A percentile compares a stretch with the other conserved stretches of the same genome.
Conservation (phyloP, 37 sponge, comb jelly and placozoan genomes). For the Geodia barretti region DNA sequence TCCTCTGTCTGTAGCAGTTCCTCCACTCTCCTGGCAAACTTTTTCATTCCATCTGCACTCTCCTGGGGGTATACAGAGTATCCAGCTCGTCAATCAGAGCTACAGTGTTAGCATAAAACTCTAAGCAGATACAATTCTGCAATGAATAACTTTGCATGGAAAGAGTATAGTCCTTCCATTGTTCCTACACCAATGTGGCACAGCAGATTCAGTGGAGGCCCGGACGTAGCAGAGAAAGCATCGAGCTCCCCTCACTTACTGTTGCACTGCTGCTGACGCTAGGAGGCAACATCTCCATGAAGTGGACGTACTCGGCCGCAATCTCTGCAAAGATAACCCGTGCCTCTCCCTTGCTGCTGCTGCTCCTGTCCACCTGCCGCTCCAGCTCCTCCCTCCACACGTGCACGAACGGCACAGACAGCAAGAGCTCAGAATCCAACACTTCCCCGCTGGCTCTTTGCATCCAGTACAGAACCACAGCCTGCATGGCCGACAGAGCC, state of each 20-base stretch:
- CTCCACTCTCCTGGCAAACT: constrained; percentile 13
- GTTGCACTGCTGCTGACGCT: not conserved
- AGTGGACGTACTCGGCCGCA: constrained; percentile 25
- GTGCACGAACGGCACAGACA: constrained; percentile 44
- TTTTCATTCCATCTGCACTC: constrained; percentile 16
- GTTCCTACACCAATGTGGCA: too few relatives aligned
- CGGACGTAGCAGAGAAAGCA: too few relatives aligned
- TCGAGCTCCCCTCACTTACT: not conserved
- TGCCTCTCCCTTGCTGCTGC: not conserved
- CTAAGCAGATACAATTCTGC: too few relatives aligned
- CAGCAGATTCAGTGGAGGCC: too few relatives aligned
- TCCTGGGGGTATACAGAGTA: too few relatives aligned
- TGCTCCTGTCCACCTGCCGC: not conserved
- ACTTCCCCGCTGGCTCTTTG: constrained; percentile 2
- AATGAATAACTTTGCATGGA: too few relatives aligned
- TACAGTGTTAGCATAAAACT: too few relatives aligned
- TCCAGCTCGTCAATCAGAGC: too few relatives aligned
- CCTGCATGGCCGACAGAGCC: constrained; percentile 15
- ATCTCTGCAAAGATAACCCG: constrained; percentile 16
- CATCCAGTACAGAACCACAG: constrained; percentile 3
- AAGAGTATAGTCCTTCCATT: too few relatives aligned
- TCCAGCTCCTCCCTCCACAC: constrained; percentile 25
- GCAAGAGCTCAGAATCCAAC: constrained; percentile 1
- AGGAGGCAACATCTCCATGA: constrained; percentile 26
- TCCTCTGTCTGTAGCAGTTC: constrained; percentile 11